Percentiles rank a stretch among this genome's conserved stretches.
Evolutionary conservation across 1,140 invertebrate genomes (phyloP).

Genomic region (Coelopa frigida): DNA sequence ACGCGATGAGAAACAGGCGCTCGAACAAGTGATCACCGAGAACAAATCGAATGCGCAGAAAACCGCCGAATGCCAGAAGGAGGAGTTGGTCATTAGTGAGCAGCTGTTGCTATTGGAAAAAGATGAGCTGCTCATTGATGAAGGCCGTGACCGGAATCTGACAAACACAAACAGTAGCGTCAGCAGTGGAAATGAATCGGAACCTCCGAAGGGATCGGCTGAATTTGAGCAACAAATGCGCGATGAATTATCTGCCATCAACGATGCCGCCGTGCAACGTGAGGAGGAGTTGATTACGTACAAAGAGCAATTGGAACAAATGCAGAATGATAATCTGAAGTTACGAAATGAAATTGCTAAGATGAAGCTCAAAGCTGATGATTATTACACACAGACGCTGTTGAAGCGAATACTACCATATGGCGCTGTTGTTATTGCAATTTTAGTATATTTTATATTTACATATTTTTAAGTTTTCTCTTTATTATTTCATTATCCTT

Average conservation of each 20-base stretch:
- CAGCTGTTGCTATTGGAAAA: too few species aligned
- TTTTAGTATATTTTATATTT: conserved; percentile 27
- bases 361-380: conserved; percentile 17
- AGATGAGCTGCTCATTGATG: too few species aligned
- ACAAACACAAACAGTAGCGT: not conserved
- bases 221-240: conserved; percentile 15
- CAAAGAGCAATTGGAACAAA: conserved; percentile 35
- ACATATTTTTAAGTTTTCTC: conserved; percentile 12
- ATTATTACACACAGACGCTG: conserved; percentile 4
- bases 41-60: conserved; percentile 6
- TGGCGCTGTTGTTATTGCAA: conserved; percentile 24
- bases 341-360: conserved; percentile 30
- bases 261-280: conserved; percentile 21
- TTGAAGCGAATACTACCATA: conserved; percentile 20
- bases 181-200: too few species aligned
- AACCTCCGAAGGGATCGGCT: conserved; percentile 3
- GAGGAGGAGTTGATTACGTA: conserved; percentile 41
- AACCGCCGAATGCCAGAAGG: too few species aligned
- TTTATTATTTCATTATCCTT: not conserved
- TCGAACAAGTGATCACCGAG: conserved; percentile 9
- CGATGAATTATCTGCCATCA: conserved; percentile 26
- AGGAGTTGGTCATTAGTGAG: too few species aligned
- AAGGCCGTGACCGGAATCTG: too few species aligned
- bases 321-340: conserved; percentile 28
- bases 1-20: conserved; percentile 20